phyloP scores from a whole-genome alignment of 2,797 vertebrate species.

The Premnoplex brunnescens region DNA sequence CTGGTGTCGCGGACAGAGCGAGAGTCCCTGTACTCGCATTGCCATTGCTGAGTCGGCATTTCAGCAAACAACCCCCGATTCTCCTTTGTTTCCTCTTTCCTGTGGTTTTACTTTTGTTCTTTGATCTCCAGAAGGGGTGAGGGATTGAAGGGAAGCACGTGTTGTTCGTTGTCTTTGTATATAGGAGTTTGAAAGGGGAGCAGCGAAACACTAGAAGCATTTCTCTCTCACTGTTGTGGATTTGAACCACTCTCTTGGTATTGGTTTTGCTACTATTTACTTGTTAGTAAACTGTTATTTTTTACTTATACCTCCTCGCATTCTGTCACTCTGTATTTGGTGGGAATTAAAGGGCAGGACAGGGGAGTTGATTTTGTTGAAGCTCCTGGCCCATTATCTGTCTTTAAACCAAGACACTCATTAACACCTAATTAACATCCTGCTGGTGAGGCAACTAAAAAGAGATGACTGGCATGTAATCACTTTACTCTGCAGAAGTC shows the following conservation, averaged over 20 bases:
- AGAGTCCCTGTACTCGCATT: background rate
- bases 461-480: background rate
- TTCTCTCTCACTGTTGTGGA: background rate
- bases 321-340: background rate
- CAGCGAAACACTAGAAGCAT: background rate
- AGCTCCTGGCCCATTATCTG: background rate
- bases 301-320: background rate
- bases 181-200: background rate
- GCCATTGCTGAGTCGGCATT: background rate
- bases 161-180: background rate
- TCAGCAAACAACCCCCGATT: background rate
- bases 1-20: background rate
- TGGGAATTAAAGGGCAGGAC: background rate
- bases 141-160: background rate
- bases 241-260: background rate
- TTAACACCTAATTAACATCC: background rate
- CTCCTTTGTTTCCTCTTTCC: background rate
- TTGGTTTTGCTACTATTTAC: background rate
- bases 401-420: background rate
- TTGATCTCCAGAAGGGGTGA: background rate
- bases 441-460: background rate
- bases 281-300: background rate
- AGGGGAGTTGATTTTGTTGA: background rate
- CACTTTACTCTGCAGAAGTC: background rate
- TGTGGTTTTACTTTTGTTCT: background rate